phyloP scores from a whole-genome alignment of 2,113 vertebrate genomes.

The Gymnocephalus cernua region DNA sequence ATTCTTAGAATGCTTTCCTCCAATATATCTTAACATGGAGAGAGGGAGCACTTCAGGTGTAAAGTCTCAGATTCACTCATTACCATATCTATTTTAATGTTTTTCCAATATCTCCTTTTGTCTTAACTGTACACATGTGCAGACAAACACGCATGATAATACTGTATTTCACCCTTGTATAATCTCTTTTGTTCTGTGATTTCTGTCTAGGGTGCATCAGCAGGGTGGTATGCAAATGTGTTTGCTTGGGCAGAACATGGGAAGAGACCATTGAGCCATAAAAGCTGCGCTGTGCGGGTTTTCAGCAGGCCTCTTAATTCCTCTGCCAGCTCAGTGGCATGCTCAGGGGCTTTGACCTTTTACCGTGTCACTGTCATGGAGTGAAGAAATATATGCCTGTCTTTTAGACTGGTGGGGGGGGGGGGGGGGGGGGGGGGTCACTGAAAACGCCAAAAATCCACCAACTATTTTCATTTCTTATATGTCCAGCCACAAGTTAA shows the following conservation, averaged over 20 bases:
- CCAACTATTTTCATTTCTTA: constrained; percentile 36
- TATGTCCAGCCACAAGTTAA: constrained; percentile 6
- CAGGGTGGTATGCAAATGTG: constrained; percentile 72
- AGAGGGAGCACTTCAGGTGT: constrained; percentile 61
- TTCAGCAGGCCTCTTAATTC: constrained; percentile 61
- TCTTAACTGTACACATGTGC: constrained; percentile 18
- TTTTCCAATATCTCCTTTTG: constrained; percentile 42
- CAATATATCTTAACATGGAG: constrained; percentile 67
- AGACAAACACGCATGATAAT: constrained; percentile 2
- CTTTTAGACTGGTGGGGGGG: constrained; percentile 2
- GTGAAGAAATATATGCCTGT: constrained; percentile 46
- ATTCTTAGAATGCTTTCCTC: constrained; percentile 62
- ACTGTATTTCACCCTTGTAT: constrained; percentile 25
- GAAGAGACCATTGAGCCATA: constrained; percentile 60
- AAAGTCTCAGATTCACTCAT: constrained; percentile 48
- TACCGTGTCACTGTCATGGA: constrained; percentile 47
- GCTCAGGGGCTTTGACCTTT: constrained; percentile 75
- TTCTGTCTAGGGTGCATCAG: constrained; percentile 45
- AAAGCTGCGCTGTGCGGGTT: constrained; percentile 54
- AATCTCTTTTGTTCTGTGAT: constrained; percentile 53
- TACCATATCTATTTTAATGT: constrained; percentile 44
- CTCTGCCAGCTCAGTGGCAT: constrained; percentile 44
- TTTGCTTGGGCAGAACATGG: constrained; percentile 62
- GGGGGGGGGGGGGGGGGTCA: constrained; percentile 19
- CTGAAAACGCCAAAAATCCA: constrained; percentile 14